phyloP scores from a whole-genome alignment of 2,888 invertebrate genomes.

The Spodoptera exigua region DNA sequence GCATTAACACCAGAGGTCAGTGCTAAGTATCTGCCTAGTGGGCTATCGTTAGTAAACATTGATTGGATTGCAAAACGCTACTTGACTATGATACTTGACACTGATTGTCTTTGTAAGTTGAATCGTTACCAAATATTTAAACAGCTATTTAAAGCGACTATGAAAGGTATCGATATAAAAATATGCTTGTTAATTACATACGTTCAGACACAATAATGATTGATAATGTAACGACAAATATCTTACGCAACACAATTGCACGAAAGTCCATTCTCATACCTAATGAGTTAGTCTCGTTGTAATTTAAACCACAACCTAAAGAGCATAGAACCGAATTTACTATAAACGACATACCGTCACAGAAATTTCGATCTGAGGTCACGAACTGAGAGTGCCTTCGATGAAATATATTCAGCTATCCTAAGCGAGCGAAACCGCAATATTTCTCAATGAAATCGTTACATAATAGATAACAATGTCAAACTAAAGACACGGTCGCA shows the following conservation, averaged over 20 bases:
- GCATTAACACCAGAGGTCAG: slow-evolving; percentile 18
- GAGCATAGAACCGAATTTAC: neutral
- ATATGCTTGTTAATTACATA: slow-evolving; percentile 10
- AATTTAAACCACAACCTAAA: slow-evolving; percentile 14
- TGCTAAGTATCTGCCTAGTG: slow-evolving; percentile 9
- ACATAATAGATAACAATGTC: slow-evolving; percentile 34
- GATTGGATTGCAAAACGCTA: slow-evolving; percentile 12
- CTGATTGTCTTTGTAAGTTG: slow-evolving; percentile 15
- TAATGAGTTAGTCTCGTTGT: neutral
- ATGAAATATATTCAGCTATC: slow-evolving; percentile 25
- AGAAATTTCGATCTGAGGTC: slow-evolving; percentile 20
- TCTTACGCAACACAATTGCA: neutral
- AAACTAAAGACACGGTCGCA: slow-evolving; percentile 40
- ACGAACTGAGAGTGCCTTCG: slow-evolving; percentile 14
- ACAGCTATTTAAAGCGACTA: neutral
- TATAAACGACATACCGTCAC: too few species aligned
- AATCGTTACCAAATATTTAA: slow-evolving; percentile 15
- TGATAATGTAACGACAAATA: slow-evolving; percentile 4
- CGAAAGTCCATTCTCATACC: slow-evolving; percentile 1
- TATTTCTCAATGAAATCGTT: slow-evolving; percentile 46
- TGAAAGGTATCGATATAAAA: slow-evolving; percentile 4
- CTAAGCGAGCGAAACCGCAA: slow-evolving; percentile 10
- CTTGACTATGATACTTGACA: slow-evolving; percentile 14
- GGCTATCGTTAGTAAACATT: neutral
- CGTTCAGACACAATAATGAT: slow-evolving; percentile 14